Conservation (phyloP, 1,140 invertebrate species). For the Pantala flavescens region DNA sequence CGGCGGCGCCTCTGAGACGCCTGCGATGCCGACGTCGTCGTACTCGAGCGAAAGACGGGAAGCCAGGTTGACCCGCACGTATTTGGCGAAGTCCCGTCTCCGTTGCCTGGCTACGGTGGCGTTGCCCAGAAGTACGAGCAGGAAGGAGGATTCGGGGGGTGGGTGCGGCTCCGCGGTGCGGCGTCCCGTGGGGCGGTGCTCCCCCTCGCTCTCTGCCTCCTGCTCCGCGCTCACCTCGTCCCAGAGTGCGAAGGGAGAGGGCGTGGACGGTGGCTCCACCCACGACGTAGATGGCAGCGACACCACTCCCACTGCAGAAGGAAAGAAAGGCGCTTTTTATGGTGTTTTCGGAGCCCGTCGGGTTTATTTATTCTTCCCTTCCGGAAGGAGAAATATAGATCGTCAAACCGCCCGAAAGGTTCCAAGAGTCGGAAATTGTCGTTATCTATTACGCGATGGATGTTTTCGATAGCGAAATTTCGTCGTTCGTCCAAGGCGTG, state of each 20-base stretch:
- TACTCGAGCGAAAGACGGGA: slow-evolving; percentile 32
- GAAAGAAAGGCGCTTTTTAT: no score
- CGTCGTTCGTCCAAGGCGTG: no score
- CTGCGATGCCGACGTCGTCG: slow-evolving; percentile 27
- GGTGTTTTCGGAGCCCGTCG: no score
- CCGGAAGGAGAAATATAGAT: no score
- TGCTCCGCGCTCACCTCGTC: slow-evolving; percentile 27
- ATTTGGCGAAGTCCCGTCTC: slow-evolving; percentile 31
- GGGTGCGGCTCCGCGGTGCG: neutral
- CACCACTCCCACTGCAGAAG: no score
- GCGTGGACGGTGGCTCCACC: neutral
- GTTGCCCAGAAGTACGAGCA: slow-evolving; percentile 29
- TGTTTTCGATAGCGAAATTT: no score
- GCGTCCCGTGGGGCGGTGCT: neutral
- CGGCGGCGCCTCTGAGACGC: slow-evolving; percentile 29
- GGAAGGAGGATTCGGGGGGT: slow-evolving; percentile 17
- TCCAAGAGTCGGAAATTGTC: no score
- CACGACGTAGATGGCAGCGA: no score
- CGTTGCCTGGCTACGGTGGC: slow-evolving; percentile 30
- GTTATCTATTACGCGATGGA: no score
- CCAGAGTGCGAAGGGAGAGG: slow-evolving; percentile 25
- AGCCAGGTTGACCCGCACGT: slow-evolving; percentile 32
- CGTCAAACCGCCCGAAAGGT: no score
- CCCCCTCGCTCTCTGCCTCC: slow-evolving; percentile 24
- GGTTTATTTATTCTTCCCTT: no score